These are phyloP conservation scores for Drosophila novamexicana DNA, from an alignment of 1,140 invertebrate genomes.

Conservation along the genomic window DNA sequence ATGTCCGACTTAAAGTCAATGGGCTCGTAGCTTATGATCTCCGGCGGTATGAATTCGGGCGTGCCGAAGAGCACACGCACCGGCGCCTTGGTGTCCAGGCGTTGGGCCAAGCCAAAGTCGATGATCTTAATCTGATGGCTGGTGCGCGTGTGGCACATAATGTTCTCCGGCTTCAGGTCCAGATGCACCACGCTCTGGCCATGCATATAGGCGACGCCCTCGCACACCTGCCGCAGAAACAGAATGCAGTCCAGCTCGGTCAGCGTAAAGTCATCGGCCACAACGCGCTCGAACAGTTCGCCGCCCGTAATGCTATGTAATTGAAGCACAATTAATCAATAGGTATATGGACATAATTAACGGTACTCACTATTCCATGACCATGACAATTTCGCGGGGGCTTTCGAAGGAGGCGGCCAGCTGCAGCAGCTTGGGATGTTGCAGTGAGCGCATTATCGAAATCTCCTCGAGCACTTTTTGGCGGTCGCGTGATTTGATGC, in stretches of 20 bases:
- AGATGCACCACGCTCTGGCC: conserved; percentile 93
- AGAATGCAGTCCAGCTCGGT: conserved; percentile 95
- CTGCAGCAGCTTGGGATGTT: conserved; percentile 95
- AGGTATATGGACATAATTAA: background rate
- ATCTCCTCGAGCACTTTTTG: conserved; percentile 95
- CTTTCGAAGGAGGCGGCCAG: conserved; percentile 94
- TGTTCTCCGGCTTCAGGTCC: conserved; percentile 97
- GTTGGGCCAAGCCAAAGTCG: conserved; percentile 95
- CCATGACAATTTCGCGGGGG: conserved; percentile 93
- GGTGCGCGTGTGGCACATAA: conserved; percentile 93
- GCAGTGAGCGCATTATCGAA: conserved; percentile 94
- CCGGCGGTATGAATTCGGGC: conserved; percentile 96
- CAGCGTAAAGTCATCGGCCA: conserved; percentile 95
- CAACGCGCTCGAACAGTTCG: conserved; percentile 95
- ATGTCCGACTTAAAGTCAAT: conserved; percentile 94
- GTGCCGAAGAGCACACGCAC: conserved; percentile 95
- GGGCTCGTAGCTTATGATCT: conserved; percentile 96
- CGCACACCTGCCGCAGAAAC: conserved; percentile 96
- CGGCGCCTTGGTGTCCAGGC: conserved; percentile 89
- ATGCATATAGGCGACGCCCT: conserved; percentile 96
- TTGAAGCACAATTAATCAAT: background rate
- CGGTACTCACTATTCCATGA: conserved; percentile 96
- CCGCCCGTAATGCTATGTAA: conserved; percentile 93
- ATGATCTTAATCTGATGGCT: conserved; percentile 93
- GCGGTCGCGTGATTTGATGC: conserved; percentile 91